Base-by-base conservation (phyloP, 30 jellyfish, hydroid and myxozoan genomes). In the Hydra vulgaris region DNA sequence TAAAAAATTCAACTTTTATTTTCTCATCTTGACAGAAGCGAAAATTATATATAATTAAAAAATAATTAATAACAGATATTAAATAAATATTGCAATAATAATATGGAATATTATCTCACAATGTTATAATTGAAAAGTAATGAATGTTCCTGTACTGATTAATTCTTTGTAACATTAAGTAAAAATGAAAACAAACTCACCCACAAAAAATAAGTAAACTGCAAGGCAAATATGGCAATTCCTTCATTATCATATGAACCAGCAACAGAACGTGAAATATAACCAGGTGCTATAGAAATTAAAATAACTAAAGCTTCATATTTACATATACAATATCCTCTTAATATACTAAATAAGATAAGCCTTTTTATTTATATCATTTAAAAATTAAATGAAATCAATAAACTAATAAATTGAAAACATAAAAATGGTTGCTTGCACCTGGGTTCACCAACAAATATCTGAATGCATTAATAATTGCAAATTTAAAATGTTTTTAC, bases 171-270 rank as follows among this genome's bases (percentile, higher is more conserved):
- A 40, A 40, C 61, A 40, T 3, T 40, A 40, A 40, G 12, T 3
- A 23, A 15, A 1, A 68, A 68, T n/a, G 8, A 68, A 68, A 68
- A 15, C 7, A n/a, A 20, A 74, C 98, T 68, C 76, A 94, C 97
- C 99, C 99, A 95, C 19, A 95, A 87, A 80, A 89, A 95, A 79
- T 88, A 95, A 21, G 99, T 95, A 69, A 95, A 89, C 83, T 88
- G 96, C 40, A 95, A 84, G n/a, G 97, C 97, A 87, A 95, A 95
- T 17, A 95, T 95, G 77, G 99, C 99, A 85, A 95, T 83, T 20
- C 99, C 99, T 82, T 95, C 99, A 84, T 95, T 95, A 75, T 95
- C 99, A 87, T 89, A 95, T 8, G 99, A 95, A 69, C 99, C 99
- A 53, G 99, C 99, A 53, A 95, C 99, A 15, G 99, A 95, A n/a